Evolutionary conservation across 1,140 invertebrate species (phyloP).

Genomic region (Lepidurus couesii): DNA sequence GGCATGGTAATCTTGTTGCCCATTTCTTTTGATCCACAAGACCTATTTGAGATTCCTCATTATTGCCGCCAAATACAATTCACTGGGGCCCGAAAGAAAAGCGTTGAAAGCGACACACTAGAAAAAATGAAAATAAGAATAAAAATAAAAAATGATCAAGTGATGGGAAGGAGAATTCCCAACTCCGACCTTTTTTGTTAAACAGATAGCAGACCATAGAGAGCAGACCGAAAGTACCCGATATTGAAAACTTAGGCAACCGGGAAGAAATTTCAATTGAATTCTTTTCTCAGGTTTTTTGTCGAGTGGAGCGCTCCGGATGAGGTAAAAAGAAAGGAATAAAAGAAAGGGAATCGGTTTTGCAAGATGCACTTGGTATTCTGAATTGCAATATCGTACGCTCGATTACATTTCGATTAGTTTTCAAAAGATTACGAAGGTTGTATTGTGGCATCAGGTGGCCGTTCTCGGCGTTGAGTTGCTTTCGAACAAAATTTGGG

Average conservation of each 20-base stretch:
- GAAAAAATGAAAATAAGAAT: background rate
- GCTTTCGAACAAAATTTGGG: background rate
- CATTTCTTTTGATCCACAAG: constrained; percentile 9
- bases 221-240: background rate
- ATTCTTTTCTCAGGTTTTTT: background rate
- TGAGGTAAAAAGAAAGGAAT: background rate
- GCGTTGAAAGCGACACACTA: constrained; percentile 9
- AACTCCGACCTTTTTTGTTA: too few relatives aligned
- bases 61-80: constrained; percentile 19
- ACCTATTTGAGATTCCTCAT: constrained; percentile 4
- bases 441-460: constrained; percentile 3
- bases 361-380: constrained; percentile 19
- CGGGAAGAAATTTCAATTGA: constrained; percentile 19
- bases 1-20: constrained; percentile 14
- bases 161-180: background rate
- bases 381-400: constrained; percentile 6
- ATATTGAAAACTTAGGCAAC: constrained; percentile 22
- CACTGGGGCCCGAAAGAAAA: background rate
- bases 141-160: constrained; percentile 16
- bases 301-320: background rate
- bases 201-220: too few relatives aligned
- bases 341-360: background rate
- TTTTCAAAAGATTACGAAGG: background rate
- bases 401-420: constrained; percentile 15
- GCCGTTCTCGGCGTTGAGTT: background rate